Conservation (phyloP, 1,140 invertebrate species). For the Brachionus manjavacas region DNA sequence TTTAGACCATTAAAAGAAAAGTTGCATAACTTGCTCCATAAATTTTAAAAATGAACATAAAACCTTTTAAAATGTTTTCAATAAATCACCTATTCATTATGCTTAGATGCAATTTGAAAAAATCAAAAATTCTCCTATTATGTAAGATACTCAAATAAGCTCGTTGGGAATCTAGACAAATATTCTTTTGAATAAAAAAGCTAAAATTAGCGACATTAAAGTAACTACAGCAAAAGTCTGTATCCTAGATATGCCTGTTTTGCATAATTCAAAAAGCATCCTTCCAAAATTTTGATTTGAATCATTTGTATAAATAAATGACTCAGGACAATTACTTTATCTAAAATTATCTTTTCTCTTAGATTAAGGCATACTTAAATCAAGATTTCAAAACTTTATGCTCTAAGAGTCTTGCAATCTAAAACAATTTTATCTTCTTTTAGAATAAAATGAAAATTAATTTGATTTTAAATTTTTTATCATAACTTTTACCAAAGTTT, state of each 20-base stretch:
- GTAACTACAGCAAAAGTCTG: not conserved
- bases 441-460: not conserved
- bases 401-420: not conserved
- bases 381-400: not conserved
- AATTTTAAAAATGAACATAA: not conserved
- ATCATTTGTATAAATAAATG: not conserved
- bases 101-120: not conserved
- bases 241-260: not conserved
- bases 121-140: not conserved
- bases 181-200: not conserved
- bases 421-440: conserved; percentile 10
- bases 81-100: conserved; percentile 1
- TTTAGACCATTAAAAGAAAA: not conserved
- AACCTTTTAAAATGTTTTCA: conserved; percentile 1
- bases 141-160: not conserved
- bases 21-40: not conserved
- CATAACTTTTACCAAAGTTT: not conserved
- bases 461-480: not conserved
- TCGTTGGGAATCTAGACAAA: not conserved
- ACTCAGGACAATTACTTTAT: not conserved
- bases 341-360: not conserved
- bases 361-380: not conserved
- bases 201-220: not conserved
- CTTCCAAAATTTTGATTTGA: not conserved
- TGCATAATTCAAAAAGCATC: not conserved